Conservation (phyloP, 2,888 invertebrate genomes). For the Brachycybe producta region DNA sequence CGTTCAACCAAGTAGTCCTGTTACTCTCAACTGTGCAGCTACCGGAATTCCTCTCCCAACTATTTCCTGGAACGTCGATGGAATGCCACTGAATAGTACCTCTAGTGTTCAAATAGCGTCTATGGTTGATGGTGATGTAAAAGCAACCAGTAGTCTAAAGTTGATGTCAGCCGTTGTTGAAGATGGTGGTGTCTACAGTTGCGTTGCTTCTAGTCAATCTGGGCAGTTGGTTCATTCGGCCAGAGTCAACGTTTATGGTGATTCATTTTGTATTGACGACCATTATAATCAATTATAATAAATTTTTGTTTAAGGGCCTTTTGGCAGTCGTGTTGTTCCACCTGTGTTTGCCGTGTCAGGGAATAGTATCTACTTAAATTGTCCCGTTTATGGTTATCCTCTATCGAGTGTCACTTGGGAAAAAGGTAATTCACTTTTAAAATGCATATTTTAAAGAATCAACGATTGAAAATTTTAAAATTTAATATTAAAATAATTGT, state of each 20-base stretch:
- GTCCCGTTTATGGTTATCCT: constrained; percentile 20
- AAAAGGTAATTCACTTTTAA: too few species aligned
- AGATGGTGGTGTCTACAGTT: constrained; percentile 12
- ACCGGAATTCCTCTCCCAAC: constrained; percentile 6
- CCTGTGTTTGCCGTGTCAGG: constrained; percentile 13
- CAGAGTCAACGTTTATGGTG: too few species aligned
- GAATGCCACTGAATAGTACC: not conserved
- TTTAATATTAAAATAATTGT: too few species aligned
- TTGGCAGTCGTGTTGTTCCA: too few species aligned
- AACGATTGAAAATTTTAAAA: too few species aligned
- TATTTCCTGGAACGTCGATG: constrained; percentile 5
- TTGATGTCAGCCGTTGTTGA: not conserved
- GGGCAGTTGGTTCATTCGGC: not conserved
- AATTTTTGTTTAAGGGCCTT: not conserved
- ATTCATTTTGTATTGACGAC: too few species aligned
- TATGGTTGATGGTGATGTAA: not conserved
- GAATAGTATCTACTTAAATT: constrained; percentile 11
- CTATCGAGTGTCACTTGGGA: constrained; percentile 17
- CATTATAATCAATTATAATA: too few species aligned
- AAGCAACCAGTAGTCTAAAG: not conserved
- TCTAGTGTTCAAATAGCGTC: not conserved
- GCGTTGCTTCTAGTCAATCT: constrained; percentile 2
- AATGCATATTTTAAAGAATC: too few species aligned
- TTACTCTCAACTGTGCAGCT: constrained; percentile 1
- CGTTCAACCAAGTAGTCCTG: too few species aligned